Base-by-base conservation (phyloP, 2,888 invertebrate genomes). In the Hypselothyrea guttata region DNA sequence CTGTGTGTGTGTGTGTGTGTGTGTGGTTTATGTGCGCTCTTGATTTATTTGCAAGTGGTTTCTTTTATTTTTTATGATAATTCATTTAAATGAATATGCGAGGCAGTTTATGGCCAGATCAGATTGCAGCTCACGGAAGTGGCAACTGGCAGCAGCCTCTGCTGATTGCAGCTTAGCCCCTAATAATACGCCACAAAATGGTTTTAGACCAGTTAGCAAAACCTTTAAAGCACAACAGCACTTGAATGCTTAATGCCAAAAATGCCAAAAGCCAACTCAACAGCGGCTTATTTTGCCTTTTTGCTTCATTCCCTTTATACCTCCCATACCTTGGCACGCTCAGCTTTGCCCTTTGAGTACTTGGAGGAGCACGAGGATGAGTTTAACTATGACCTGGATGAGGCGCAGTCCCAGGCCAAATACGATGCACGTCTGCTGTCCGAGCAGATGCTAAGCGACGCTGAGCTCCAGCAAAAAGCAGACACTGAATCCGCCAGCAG, bases 321-420 rank as follows among this genome's bases (percentile, higher is more conserved):
- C 9, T 9, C 34, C 40, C 27, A 33, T 22, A 49, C 7, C 11
- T 2, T 22, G 9, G 18, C 38, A 13, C 7, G 15, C 11, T 41
- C 11, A 86, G 65, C 79, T 65, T 75, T 87, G 56, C 88, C 90
- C 30, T 84, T 88, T 57, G 90, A 90, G 68, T 89, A 90, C 64
- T 77, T 86, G 34, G 90, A 89, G 56, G 88, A 89, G 71, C 89
- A 87, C 63, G 87, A 66, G 35, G 69, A 88, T 49, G 87, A 88
- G 61, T 83, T 87, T 61, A 88, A 86, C 47, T 90, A 89, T 58
- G 90, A 90, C 75, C 86, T 90, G 84, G 90, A 90, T 61, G 89
- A 89, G 44, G 89, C 88, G 44, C 90, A 90, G 70, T 90, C 90
- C 34, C 87, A 90, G 66, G 90, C 89, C 30, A 89, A 90, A 82